Base-by-base conservation (phyloP, 2,797 vertebrate species). In the Sebastes cheni region DNA sequence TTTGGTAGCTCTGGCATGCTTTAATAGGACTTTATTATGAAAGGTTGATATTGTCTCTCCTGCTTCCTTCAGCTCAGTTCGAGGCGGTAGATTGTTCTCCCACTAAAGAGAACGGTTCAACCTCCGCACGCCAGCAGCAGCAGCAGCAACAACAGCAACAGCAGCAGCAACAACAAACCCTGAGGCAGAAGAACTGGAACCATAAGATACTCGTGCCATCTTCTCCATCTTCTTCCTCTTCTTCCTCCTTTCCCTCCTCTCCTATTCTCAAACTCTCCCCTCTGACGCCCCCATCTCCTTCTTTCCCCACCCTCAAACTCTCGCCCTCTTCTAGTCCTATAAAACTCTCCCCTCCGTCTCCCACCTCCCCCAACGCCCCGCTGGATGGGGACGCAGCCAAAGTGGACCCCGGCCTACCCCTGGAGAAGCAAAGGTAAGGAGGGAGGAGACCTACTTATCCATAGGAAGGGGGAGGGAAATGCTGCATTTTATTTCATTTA, bases 371-470 rank as follows among this genome's bases (percentile, higher is more conserved):
- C 27, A 61, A 52, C 60, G 67, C 80, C 86, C 88, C 90, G 0
- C 94, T 96, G 20, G 96, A 93, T 67, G 92, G 80, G 52, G 95
- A 96, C 66, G 67, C 87, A 2, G 94, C 95, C 65, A 95, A 92
- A 36, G 96, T 98, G 91, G 98, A 98, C 84, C 97, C 97, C 0
- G 92, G 91, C 22, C 81, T 98, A 77, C 95, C 97, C 0, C 91
- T 99, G 92, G 98, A 99, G 87, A 97, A 97, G 88, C 98, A 99
- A 90, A 97, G 97, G 98, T 99, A 91, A 95, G 96, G 75, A 68
- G 20, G 3, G 25, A 79, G 25, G 23, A 46, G 2, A 75, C 20
- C 8, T 22, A 30, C 7, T 50, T 69, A 42, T 36, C 27, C 11
- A 14, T 10, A 30, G 25, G 32, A 42, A 10, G 12, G 20, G 61